Evolutionary conservation across 2,113 vertebrate species (phyloP).

Genomic region (Glaucomys volans): DNA sequence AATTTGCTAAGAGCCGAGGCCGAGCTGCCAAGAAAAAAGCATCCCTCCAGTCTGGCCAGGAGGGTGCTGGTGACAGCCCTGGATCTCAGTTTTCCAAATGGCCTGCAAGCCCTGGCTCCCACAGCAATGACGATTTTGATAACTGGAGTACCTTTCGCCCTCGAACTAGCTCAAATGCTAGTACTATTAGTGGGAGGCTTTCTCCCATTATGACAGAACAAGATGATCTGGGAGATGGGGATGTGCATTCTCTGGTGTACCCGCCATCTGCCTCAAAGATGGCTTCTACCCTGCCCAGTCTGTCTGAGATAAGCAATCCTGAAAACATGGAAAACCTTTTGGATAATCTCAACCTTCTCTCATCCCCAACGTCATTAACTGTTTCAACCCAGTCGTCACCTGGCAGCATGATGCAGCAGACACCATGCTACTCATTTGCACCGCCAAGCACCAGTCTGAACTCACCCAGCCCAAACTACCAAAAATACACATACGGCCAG

Average conservation of each 20-base stretch:
- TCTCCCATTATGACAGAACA: constrained; percentile 97
- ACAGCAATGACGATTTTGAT: constrained; percentile 98
- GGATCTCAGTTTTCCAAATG: constrained; percentile 96
- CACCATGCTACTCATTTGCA: constrained; percentile 93
- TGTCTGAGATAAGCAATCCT: constrained; percentile 96
- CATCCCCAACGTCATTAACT: constrained; percentile 92
- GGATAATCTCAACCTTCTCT: constrained; percentile 98
- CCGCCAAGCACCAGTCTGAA: constrained; percentile 92
- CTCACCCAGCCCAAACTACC: constrained; percentile 93
- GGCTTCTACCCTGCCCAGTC: constrained; percentile 96
- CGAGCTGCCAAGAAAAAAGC: constrained; percentile 99
- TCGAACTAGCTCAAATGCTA: constrained; percentile 97
- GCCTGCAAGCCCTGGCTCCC: constrained; percentile 98
- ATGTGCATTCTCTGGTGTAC: constrained; percentile 95
- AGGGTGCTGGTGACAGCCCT: constrained; percentile 94
- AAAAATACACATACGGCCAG: constrained; percentile 94
- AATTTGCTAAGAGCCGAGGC: constrained; percentile 97
- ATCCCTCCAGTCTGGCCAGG: constrained; percentile 94
- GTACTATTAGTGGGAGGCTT: constrained; percentile 95
- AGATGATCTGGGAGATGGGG: constrained; percentile 95
- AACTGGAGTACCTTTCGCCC: constrained; percentile 97
- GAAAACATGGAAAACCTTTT: constrained; percentile 99
- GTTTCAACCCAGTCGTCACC: constrained; percentile 96
- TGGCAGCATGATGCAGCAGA: constrained; percentile 94
- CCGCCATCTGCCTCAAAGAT: constrained; percentile 94